Conservation (phyloP, 2,113 vertebrate genomes). For the Neodon shergylaensis region DNA sequence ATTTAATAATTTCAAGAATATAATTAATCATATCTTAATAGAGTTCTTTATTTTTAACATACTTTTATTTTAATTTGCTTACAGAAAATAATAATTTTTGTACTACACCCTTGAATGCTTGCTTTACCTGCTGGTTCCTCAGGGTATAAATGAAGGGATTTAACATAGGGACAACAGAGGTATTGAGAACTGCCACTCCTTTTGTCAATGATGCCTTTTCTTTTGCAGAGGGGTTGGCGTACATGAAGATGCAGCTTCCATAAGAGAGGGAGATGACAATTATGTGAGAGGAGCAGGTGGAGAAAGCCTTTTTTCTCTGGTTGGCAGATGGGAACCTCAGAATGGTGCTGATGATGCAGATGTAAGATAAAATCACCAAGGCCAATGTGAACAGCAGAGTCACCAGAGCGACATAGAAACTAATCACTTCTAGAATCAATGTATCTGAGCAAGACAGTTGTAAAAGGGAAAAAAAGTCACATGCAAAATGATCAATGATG, state of each 20-base stretch:
- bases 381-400: conserved; percentile 63
- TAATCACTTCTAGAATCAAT: conserved; percentile 63
- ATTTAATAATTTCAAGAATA: not conserved
- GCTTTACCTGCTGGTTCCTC: conserved; percentile 72
- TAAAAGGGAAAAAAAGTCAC: conserved; percentile 76
- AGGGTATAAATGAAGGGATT: conserved; percentile 71
- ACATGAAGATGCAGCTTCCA: conserved; percentile 78
- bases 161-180: conserved; percentile 64
- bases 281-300: conserved; percentile 78
- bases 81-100: conserved; percentile 27
- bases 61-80: not conserved
- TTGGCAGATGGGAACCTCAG: conserved; percentile 70
- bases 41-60: not conserved
- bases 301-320: conserved; percentile 79
- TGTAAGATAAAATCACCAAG: conserved; percentile 73
- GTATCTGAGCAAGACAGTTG: conserved; percentile 74
- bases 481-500: conserved; percentile 71
- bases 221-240: conserved; percentile 71
- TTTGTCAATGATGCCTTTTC: conserved; percentile 70
- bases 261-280: conserved; percentile 79
- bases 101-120: conserved; percentile 63
- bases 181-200: conserved; percentile 70
- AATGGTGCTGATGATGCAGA: conserved; percentile 73
- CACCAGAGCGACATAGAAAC: conserved; percentile 69
- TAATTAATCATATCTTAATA: not conserved